Conservation (phyloP, 2,888 invertebrate genomes). For the Trachelus stipa region DNA sequence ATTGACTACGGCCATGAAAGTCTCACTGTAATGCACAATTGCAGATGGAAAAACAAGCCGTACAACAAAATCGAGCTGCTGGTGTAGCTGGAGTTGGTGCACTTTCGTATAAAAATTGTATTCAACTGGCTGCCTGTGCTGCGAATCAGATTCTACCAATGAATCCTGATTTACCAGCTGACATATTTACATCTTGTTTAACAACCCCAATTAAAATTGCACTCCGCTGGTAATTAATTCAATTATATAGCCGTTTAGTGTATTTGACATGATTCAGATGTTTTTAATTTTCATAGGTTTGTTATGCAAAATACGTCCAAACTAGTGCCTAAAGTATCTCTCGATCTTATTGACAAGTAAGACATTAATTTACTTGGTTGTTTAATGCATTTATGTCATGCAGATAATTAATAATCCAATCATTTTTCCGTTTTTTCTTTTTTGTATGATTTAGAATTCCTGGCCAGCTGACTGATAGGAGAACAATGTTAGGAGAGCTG, state of each 20-base stretch:
- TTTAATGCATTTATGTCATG: constrained; percentile 17
- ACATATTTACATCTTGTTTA: constrained; percentile 96
- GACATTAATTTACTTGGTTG: constrained; percentile 44
- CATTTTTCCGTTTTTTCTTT: constrained; percentile 31
- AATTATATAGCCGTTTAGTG: not conserved
- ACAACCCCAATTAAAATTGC: constrained; percentile 98
- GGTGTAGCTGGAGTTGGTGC: constrained; percentile 58
- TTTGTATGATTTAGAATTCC: constrained; percentile 78
- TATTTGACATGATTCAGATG: not conserved
- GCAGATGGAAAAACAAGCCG: constrained; percentile 59
- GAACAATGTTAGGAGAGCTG: constrained; percentile 97
- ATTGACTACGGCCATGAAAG: constrained; percentile 2
- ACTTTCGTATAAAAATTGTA: constrained; percentile 87
- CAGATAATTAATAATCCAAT: constrained; percentile 21
- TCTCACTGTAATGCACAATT: not conserved
- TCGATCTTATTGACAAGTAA: constrained; percentile 92
- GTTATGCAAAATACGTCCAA: constrained; percentile 86
- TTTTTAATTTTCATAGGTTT: constrained; percentile 69
- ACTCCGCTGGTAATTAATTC: constrained; percentile 78
- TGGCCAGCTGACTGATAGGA: constrained; percentile 91
- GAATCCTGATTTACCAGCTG: constrained; percentile 97
- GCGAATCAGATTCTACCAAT: constrained; percentile 94
- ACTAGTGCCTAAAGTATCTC: constrained; percentile 83
- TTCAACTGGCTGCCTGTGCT: constrained; percentile 96
- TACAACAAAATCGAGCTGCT: constrained; percentile 59